phyloP scores from a whole-genome alignment of 1,140 invertebrate species.

The Leptinotarsa texana region DNA sequence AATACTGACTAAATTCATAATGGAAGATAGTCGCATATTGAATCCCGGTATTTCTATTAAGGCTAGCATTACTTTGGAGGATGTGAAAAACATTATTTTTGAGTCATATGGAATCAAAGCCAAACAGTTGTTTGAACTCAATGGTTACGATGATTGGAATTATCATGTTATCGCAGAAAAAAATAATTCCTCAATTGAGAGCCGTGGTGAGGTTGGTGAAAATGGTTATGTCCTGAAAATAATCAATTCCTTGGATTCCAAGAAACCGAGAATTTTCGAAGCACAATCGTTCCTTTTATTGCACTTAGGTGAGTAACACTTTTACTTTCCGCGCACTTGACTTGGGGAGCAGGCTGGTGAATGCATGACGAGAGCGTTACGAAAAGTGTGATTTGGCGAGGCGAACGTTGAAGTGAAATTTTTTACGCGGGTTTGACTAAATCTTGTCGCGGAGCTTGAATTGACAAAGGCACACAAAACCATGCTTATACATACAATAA shows the following conservation, averaged over 20 bases:
- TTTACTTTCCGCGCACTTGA: not conserved
- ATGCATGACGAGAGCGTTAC: too few species aligned
- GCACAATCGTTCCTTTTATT: constrained; percentile 73
- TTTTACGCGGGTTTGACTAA: too few species aligned
- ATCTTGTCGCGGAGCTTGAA: too few species aligned
- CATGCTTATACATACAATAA: too few species aligned
- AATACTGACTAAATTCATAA: not conserved
- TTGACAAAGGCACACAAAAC: too few species aligned
- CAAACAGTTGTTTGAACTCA: constrained; percentile 67
- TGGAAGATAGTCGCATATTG: not conserved
- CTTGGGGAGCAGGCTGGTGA: too few species aligned
- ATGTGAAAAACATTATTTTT: constrained; percentile 62
- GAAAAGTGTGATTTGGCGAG: too few species aligned
- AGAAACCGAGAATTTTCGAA: constrained; percentile 67
- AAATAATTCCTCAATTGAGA: constrained; percentile 31
- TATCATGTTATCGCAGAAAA: constrained; percentile 55
- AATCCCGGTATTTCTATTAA: constrained; percentile 4
- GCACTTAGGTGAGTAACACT: constrained; percentile 61
- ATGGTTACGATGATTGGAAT: constrained; percentile 84
- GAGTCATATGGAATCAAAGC: constrained; percentile 72
- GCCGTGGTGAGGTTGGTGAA: constrained; percentile 32
- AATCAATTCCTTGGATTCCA: constrained; percentile 77
- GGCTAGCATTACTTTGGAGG: constrained; percentile 52
- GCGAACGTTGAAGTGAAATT: too few species aligned
- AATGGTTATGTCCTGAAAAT: constrained; percentile 82